Percentiles rank a stretch among this genome's conserved stretches.
Conservation (phyloP, 2,797 vertebrate species). For the Hoplostethus mediterraneus region DNA sequence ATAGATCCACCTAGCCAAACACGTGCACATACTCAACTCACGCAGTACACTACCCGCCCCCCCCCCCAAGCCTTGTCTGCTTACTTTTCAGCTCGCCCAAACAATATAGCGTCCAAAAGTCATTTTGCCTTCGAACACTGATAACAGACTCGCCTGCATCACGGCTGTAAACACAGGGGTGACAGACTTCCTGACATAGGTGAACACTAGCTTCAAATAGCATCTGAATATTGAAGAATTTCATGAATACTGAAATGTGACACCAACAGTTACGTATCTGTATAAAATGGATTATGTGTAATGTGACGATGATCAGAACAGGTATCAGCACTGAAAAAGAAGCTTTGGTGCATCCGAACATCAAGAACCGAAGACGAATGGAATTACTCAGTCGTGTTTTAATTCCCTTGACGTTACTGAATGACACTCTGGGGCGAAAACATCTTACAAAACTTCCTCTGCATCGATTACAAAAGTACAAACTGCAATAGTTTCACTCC, state of each 20-base stretch:
- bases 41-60: not conserved
- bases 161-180: not conserved
- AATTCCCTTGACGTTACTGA: conserved; percentile 42
- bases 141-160: not conserved
- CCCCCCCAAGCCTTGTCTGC: not conserved
- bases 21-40: not conserved
- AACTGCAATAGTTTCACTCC: conserved; percentile 27
- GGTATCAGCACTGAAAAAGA: not conserved
- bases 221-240: no score
- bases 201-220: no score
- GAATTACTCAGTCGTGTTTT: conserved; percentile 36
- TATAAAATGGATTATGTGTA: not conserved
- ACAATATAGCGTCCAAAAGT: not conserved
- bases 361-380: not conserved
- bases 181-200: not conserved
- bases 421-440: conserved; percentile 23
- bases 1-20: not conserved
- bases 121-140: not conserved
- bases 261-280: not conserved
- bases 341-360: conserved; percentile 1
- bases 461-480: conserved; percentile 50
- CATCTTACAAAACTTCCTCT: conserved; percentile 57
- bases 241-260: not conserved
- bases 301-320: not conserved
- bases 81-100: not conserved